Percentiles rank a stretch among this genome's conserved stretches.
Evolutionary conservation across 2,113 vertebrate species (phyloP).

Genomic region (Ovibos moschatus): DNA sequence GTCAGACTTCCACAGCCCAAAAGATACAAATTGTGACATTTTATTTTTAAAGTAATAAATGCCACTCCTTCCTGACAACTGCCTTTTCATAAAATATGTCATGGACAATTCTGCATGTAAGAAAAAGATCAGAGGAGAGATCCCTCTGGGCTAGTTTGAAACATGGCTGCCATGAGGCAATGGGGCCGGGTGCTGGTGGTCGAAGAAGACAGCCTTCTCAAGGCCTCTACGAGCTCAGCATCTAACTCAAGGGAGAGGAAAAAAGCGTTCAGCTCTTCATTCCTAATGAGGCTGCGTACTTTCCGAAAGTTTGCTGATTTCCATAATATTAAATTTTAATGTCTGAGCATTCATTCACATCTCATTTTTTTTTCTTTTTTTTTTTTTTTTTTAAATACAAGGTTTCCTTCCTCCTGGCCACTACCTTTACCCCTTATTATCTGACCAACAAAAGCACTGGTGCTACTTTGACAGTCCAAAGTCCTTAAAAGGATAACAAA

Average conservation of each 20-base stretch:
- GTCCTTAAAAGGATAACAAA: neutral
- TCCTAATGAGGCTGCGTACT: neutral
- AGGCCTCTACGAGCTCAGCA: neutral
- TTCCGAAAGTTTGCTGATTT: neutral
- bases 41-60: slow-evolving; percentile 42
- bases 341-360: neutral
- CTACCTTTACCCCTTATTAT: neutral
- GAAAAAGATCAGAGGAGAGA: neutral
- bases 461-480: neutral
- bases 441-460: neutral
- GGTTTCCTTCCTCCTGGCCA: neutral
- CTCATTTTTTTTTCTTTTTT: neutral
- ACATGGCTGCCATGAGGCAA: neutral
- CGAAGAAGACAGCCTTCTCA: neutral
- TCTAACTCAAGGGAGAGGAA: neutral
- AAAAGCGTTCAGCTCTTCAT: neutral
- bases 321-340: neutral
- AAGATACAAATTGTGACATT: neutral
- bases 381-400: neutral
- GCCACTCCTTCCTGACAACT: slow-evolving; percentile 1
- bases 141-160: neutral
- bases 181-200: neutral
- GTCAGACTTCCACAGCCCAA: neutral
- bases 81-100: neutral
- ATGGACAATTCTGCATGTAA: neutral